These are phyloP conservation scores for Tiliacea citrago DNA, from an alignment of 2,888 invertebrate genomes.

Conservation along the genomic window DNA sequence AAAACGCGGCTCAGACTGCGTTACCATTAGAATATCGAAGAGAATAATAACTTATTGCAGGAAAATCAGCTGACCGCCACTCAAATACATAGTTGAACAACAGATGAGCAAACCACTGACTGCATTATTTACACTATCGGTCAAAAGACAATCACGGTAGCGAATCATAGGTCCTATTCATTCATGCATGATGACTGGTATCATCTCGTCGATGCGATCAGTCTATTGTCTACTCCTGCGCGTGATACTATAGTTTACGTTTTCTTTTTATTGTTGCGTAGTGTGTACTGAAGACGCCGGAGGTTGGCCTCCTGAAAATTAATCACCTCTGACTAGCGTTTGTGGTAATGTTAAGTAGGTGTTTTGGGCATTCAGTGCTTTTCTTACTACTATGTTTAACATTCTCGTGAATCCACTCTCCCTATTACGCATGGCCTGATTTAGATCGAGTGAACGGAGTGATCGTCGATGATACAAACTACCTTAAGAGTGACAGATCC, in stretches of 20 bases:
- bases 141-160: slow-evolving; percentile 7
- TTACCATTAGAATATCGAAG: neutral
- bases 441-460: neutral
- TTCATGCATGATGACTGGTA: neutral
- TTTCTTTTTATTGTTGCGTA: slow-evolving; percentile 1
- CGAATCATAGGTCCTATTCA: slow-evolving; percentile 25
- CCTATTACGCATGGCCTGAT: neutral
- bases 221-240: slow-evolving; percentile 32
- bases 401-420: neutral
- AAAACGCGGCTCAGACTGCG: too few relatives aligned
- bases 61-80: neutral
- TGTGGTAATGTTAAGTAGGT: slow-evolving; percentile 35
- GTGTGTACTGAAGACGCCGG: too few relatives aligned
- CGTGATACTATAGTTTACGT: slow-evolving; percentile 15
- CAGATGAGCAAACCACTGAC: slow-evolving; percentile 9
- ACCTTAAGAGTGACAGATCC: neutral
- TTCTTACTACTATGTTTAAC: neutral
- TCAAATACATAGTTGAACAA: neutral
- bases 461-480: neutral
- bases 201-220: slow-evolving; percentile 26
- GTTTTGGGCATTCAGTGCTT: neutral
- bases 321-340: neutral
- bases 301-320: neutral
- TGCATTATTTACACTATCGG: slow-evolving; percentile 28
- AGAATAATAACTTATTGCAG: neutral